Percentiles rank a stretch among this genome's conserved stretches.
phyloP scores from a whole-genome alignment of 2,797 vertebrate genomes.

The Schizothorax lantsangensis region DNA sequence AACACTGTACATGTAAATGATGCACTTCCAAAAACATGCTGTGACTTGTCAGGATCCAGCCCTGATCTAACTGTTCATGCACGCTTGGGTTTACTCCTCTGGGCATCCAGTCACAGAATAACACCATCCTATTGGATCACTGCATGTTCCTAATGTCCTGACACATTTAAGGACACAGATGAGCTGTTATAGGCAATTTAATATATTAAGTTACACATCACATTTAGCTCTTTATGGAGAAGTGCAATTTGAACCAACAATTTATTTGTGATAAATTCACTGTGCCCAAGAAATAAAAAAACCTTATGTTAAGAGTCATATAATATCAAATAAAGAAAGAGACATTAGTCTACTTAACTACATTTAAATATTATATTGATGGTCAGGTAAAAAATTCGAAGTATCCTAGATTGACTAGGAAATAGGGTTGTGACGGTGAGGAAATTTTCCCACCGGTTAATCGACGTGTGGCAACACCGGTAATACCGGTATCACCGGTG shows the following conservation, averaged over 20 bases:
- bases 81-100: constrained; percentile 27
- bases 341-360: not conserved
- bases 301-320: not conserved
- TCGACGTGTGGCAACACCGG: no score
- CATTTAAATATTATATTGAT: not conserved
- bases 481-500: no score
- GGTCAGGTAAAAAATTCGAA: not conserved
- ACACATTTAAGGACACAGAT: not conserved
- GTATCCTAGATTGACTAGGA: not conserved
- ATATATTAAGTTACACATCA: constrained; percentile 28
- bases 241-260: constrained; percentile 1
- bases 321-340: not conserved
- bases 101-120: constrained; percentile 18
- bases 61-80: constrained; percentile 37
- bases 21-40: constrained; percentile 20
- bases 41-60: constrained; percentile 16
- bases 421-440: not conserved
- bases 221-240: constrained; percentile 23
- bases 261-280: not conserved
- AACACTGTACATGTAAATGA: not conserved
- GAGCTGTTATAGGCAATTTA: not conserved
- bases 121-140: not conserved
- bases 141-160: not conserved
- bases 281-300: not conserved
- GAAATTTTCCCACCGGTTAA: no score